Evolutionary conservation across 2,888 invertebrate genomes (phyloP), one percentile per base, ranked within the genome.

Genomic region (Ochropleura plecta): DNA sequence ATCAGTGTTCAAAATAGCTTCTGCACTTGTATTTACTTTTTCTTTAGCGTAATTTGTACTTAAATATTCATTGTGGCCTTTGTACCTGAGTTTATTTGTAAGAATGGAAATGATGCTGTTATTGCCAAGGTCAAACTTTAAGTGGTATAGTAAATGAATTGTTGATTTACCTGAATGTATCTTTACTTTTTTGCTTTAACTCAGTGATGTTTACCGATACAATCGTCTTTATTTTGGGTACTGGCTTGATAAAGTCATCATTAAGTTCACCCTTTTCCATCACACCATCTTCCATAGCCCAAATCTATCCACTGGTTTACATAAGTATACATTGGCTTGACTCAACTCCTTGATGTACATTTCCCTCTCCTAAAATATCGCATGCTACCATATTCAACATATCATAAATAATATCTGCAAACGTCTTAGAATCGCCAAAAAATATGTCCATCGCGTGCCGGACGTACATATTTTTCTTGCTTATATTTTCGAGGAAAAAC

Each of bases 391-490:
- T 57, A 69, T 71, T 30, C 42, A 63, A 46, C 69, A 46, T 70
- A 60, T 30, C 62, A 81, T 81, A 72, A 81, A 84, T 84, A 57
- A 57, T 81, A 57, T 67, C 69, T 42, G 51, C 60, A 12, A 53
- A 65, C 63, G 62, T 71, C 73, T 85, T 55, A 65, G 67, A 62
- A 70, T 44, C 53, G 14, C 59, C 76, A 76, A 85, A 85, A 76
- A 68, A 66, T 67, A 85, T 84, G 70, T 69, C 57, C 70, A 59
- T 83, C 53, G 76, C 77, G 74, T 81, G 65, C 78, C 64, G 72
- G 66, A 70, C 55, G 14, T n/a, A 46, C 71, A 79, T 78, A 75
- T 83, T 71, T 85, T 80, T 77, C 78, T 68, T 71, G 63, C 46
- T 70, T 51, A 64, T 79, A 78, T 81, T 85, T 80, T 81, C 62